Evolutionary conservation across 2,797 vertebrate species (phyloP).

Genomic region (Rhinogobio ventralis): DNA sequence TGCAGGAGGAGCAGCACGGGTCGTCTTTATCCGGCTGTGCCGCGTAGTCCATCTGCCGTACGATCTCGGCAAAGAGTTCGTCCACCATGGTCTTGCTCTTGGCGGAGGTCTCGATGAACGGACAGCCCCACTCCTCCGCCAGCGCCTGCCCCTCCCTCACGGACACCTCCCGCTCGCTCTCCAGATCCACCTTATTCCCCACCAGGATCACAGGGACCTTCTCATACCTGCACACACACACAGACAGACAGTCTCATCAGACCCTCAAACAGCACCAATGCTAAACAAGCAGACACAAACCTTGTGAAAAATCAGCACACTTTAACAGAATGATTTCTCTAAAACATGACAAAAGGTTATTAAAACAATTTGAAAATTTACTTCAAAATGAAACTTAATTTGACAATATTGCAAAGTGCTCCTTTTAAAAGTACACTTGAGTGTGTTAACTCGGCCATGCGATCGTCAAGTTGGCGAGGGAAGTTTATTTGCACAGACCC

Average conservation of each 20-base stretch:
- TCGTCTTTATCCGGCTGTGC: slow-evolving; percentile 98
- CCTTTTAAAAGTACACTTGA: too few species aligned
- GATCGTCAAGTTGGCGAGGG: too few species aligned
- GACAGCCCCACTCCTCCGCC: slow-evolving; percentile 99
- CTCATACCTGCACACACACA: slow-evolving; percentile 85
- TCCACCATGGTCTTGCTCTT: slow-evolving; percentile 99
- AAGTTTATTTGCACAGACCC: too few species aligned
- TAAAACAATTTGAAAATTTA: background rate
- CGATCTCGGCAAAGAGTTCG: slow-evolving; percentile 98
- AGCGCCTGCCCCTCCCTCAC: slow-evolving; percentile 92
- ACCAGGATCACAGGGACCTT: slow-evolving; percentile 99
- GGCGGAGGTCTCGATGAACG: slow-evolving; percentile 98
- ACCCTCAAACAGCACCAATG: background rate
- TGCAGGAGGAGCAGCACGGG: slow-evolving; percentile 98
- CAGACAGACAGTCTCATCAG: background rate
- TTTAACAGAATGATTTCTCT: too few species aligned
- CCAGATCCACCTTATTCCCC: slow-evolving; percentile 99
- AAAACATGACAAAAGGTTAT: too few species aligned
- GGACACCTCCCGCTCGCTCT: slow-evolving; percentile 96
- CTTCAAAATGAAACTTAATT: background rate
- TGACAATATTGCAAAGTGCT: background rate
- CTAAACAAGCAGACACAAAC: background rate
- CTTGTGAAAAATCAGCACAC: background rate
- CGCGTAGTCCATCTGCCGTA: slow-evolving; percentile 99
- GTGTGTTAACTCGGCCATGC: too few species aligned